Evolutionary conservation across 2,888 invertebrate species (phyloP).

Genomic region (Drosophila seclusa): DNA sequence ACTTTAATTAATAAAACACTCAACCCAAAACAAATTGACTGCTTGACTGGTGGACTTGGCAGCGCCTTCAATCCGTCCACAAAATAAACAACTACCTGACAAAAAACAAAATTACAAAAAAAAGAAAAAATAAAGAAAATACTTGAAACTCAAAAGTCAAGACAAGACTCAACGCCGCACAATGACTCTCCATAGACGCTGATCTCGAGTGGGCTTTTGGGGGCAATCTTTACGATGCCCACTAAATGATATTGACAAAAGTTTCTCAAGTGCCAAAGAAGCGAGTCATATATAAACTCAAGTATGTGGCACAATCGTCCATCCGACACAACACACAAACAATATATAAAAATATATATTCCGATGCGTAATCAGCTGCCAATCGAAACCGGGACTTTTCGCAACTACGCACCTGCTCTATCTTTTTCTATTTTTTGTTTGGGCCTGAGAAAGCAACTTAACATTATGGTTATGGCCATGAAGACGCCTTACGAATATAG

Average conservation of each 20-base stretch:
- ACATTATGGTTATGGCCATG: conserved; percentile 54
- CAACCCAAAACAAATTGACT: conserved; percentile 73
- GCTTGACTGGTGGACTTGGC: conserved; percentile 45
- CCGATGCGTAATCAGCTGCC: conserved; percentile 69
- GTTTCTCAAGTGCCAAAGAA: conserved; percentile 62
- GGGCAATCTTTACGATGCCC: conserved; percentile 80
- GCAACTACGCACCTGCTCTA: conserved; percentile 27
- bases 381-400: conserved; percentile 18
- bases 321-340: conserved; percentile 55
- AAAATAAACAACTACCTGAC: conserved; percentile 34
- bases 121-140: conserved; percentile 23
- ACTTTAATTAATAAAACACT: conserved; percentile 81
- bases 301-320: conserved; percentile 76
- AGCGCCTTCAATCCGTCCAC: conserved; percentile 29
- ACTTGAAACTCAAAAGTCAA: conserved; percentile 52
- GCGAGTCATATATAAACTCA: conserved; percentile 50
- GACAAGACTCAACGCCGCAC: conserved; percentile 52
- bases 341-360: conserved; percentile 32
- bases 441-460: conserved; percentile 18
- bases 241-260: conserved; percentile 81
- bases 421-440: not conserved
- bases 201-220: conserved; percentile 71
- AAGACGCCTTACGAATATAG: conserved; percentile 18
- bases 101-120: conserved; percentile 15
- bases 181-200: conserved; percentile 70